Percentiles rank a stretch among this genome's conserved stretches.
These are phyloP conservation scores for Coptodon bakossiorum DNA, from an alignment of 2,113 vertebrate species.

Conservation along the genomic window DNA sequence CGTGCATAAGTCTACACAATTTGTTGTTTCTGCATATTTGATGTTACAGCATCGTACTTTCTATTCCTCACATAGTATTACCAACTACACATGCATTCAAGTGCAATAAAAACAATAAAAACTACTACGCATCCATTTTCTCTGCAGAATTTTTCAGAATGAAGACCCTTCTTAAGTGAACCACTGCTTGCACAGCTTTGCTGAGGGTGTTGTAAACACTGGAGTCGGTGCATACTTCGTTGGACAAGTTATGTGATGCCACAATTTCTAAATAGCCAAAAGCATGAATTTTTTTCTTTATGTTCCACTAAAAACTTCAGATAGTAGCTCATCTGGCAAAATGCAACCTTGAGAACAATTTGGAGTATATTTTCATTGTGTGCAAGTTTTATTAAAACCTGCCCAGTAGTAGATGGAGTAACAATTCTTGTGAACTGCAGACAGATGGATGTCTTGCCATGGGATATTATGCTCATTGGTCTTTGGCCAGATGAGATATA, in stretches of 20 bases:
- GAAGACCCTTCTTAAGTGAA: not conserved
- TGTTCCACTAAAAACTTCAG: not conserved
- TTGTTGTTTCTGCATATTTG: not conserved
- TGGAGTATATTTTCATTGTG: not conserved
- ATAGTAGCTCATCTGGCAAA: not conserved
- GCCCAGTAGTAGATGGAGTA: not conserved
- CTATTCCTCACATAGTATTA: not conserved
- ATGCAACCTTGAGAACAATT: not conserved
- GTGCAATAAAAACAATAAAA: not conserved
- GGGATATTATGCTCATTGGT: not conserved
- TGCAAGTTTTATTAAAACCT: not conserved
- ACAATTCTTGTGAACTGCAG: not conserved
- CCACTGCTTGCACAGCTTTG: not conserved
- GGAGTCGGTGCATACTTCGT: not conserved
- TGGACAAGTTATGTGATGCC: not conserved
- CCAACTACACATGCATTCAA: not conserved
- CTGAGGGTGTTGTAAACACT: not conserved
- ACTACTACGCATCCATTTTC: not conserved
- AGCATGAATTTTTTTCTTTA: no score
- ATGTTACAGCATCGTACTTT: not conserved
- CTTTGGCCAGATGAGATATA: not conserved
- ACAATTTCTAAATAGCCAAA: not conserved
- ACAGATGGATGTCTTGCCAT: not conserved
- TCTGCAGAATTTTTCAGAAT: not conserved
- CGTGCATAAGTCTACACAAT: not conserved